Evolutionary conservation across 2,113 vertebrate species (phyloP).

Genomic region (Laticauda laticaudata): DNA sequence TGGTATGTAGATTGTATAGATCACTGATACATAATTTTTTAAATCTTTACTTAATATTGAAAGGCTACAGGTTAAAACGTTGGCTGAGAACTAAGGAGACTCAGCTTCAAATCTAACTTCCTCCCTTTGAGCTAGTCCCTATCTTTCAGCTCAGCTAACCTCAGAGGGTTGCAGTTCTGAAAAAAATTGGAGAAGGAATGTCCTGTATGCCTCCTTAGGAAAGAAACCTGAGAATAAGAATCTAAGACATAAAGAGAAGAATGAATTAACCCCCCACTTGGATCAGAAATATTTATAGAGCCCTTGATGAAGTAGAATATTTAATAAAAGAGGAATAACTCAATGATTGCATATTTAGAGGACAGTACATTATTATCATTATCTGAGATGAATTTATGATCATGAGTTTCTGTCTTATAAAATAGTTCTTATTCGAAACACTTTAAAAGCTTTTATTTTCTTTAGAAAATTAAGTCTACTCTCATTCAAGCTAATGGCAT

Average conservation of each 20-base stretch:
- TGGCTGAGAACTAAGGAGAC: neutral
- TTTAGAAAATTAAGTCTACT: accelerated
- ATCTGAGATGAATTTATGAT: neutral
- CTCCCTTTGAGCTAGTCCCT: neutral
- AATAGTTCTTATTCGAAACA: neutral
- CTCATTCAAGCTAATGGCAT: neutral
- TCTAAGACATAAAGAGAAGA: neutral
- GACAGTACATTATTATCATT: neutral
- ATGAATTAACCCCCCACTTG: neutral
- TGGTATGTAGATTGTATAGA: neutral
- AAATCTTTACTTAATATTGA: neutral
- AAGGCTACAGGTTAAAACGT: neutral
- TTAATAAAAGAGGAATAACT: neutral
- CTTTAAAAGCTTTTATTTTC: neutral
- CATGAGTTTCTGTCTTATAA: neutral
- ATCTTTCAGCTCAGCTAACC: neutral
- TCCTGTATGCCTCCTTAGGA: neutral
- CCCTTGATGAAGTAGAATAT: neutral
- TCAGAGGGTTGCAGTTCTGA: neutral
- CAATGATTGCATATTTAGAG: neutral
- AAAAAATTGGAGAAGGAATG: neutral
- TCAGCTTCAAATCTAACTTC: neutral
- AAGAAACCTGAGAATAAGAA: neutral
- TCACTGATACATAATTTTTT: neutral
- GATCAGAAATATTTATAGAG: neutral